Percentiles rank a stretch among this genome's conserved stretches.
phyloP scores from a whole-genome alignment of 1,140 invertebrate species.

The Tribolium madens region DNA sequence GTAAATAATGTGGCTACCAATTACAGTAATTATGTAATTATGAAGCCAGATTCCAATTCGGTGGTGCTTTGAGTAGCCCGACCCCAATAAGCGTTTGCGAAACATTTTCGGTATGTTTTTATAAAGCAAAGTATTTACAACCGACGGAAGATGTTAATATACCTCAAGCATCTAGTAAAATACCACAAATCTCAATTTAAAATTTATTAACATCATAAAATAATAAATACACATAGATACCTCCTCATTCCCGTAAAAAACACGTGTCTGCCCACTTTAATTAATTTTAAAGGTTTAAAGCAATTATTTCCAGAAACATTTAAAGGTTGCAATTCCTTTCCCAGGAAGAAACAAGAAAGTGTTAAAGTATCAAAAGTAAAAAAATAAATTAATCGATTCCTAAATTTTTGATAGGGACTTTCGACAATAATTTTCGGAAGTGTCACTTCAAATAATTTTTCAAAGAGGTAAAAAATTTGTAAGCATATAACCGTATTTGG shows the following conservation, averaged over 20 bases:
- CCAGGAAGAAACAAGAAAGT: not conserved
- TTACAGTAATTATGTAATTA: not conserved
- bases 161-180: not conserved
- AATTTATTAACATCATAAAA: constrained; percentile 35
- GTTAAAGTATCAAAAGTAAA: not conserved
- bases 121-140: constrained; percentile 1
- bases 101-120: constrained; percentile 5
- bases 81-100: constrained; percentile 19
- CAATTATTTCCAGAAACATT: constrained; percentile 4
- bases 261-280: constrained; percentile 26
- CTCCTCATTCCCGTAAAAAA: constrained; percentile 1
- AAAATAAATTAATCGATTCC: not conserved
- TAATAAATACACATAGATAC: constrained; percentile 35
- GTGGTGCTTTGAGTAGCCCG: not conserved
- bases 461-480: not conserved
- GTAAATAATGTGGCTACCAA: not conserved
- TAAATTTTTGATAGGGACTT: not conserved
- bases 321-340: not conserved
- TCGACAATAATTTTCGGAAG: not conserved
- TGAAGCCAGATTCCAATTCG: not conserved
- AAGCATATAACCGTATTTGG: not conserved
- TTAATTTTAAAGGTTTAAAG: constrained; percentile 8
- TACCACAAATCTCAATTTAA: constrained; percentile 34
- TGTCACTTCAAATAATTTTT: not conserved
- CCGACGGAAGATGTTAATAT: constrained; percentile 25